Conservation (phyloP, 2,888 invertebrate genomes). For the Drosophila macrospina region DNA sequence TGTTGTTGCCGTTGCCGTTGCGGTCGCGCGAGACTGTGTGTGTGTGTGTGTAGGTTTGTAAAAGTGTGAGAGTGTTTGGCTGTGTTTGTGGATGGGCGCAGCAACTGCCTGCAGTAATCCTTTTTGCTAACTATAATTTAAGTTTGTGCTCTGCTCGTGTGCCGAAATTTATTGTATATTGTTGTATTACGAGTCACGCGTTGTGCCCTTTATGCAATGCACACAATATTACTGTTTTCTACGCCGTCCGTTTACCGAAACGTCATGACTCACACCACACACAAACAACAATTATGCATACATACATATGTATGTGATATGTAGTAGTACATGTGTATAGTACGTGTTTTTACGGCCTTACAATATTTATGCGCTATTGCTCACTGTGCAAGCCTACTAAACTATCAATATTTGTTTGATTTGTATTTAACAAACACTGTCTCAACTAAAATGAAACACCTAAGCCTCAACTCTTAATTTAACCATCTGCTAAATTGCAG, state of each 20-base stretch:
- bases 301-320: constrained; percentile 18
- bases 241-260: constrained; percentile 67
- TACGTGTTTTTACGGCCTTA: constrained; percentile 8
- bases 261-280: constrained; percentile 78
- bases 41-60: constrained; percentile 9
- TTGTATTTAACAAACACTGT: constrained; percentile 1
- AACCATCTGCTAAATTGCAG: constrained; percentile 50
- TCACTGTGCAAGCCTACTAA: constrained; percentile 21
- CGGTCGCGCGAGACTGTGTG: background rate
- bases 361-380: background rate
- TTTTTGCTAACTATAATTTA: constrained; percentile 28
- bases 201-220: constrained; percentile 66
- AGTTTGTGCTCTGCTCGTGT: background rate
- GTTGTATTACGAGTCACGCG: constrained; percentile 46
- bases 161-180: constrained; percentile 9
- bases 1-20: constrained; percentile 16
- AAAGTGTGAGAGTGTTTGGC: constrained; percentile 1
- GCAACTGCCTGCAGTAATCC: constrained; percentile 40
- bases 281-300: constrained; percentile 67
- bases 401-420: constrained; percentile 1
- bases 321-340: constrained; percentile 19
- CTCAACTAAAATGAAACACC: constrained; percentile 20
- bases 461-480: constrained; percentile 34
- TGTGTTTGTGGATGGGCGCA: constrained; percentile 33
- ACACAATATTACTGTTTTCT: constrained; percentile 64